Conservation (phyloP, 1,140 invertebrate genomes). For the Sycophila sp. region DNA sequence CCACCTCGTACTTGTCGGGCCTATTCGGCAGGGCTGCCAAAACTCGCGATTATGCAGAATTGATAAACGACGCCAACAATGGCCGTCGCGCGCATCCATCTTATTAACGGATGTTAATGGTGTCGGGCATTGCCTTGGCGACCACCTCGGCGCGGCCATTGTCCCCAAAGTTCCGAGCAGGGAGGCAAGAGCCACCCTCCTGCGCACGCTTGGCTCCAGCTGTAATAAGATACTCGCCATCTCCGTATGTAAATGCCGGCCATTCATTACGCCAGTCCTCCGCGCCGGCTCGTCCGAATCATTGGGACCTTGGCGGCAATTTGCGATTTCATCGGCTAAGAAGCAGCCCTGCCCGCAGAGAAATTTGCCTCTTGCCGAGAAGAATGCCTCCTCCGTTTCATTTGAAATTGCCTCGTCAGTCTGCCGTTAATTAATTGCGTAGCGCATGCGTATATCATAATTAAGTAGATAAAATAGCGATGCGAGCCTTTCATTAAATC, state of each 20-base stretch:
- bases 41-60: neutral
- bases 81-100: slow-evolving; percentile 62
- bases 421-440: too few species aligned
- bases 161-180: neutral
- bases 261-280: slow-evolving; percentile 63
- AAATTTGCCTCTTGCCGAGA: too few species aligned
- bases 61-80: slow-evolving; percentile 56
- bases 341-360: too few species aligned
- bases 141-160: slow-evolving; percentile 58
- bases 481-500: slow-evolving; percentile 22
- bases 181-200: slow-evolving; percentile 38
- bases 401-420: too few species aligned
- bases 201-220: slow-evolving; percentile 41
- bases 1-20: too few species aligned
- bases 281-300: slow-evolving; percentile 60
- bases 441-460: slow-evolving; percentile 33
- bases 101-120: slow-evolving; percentile 69
- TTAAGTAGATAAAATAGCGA: slow-evolving; percentile 26
- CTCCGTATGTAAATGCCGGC: slow-evolving; percentile 66
- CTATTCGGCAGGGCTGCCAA: too few species aligned
- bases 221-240: slow-evolving; percentile 67
- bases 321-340: too few species aligned
- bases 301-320: slow-evolving; percentile 59
- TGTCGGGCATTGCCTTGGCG: slow-evolving; percentile 62
- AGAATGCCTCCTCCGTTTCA: too few species aligned